Percentiles rank a stretch among this genome's conserved stretches.
These are phyloP conservation scores for Hycleus phaleratus DNA, from an alignment of 1,140 invertebrate species.

Conservation along the genomic window DNA sequence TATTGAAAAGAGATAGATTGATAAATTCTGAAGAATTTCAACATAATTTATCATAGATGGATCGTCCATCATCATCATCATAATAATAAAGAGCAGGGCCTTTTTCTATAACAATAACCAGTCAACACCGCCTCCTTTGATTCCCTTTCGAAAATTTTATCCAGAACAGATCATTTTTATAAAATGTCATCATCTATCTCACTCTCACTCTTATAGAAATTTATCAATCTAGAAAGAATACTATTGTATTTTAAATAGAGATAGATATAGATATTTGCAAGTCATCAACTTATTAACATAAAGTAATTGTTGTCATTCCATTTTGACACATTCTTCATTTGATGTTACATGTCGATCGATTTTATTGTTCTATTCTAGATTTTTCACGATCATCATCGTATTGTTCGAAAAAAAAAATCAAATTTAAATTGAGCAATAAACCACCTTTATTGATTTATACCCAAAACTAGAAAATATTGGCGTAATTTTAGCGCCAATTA, in stretches of 20 bases:
- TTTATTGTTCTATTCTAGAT: too few species aligned
- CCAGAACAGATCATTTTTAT: constrained; percentile 9
- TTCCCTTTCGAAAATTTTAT: constrained; percentile 19
- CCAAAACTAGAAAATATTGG: too few species aligned
- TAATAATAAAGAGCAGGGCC: constrained; percentile 9
- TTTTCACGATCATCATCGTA: too few species aligned
- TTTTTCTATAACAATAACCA: constrained; percentile 22
- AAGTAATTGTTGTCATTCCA: constrained; percentile 35
- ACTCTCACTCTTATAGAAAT: not conserved
- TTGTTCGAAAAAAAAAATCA: too few species aligned
- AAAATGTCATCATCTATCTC: not conserved
- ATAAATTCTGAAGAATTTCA: constrained; percentile 10
- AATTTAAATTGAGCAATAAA: too few species aligned
- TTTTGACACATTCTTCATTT: constrained; percentile 24
- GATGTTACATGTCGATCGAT: too few species aligned
- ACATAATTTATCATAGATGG: constrained; percentile 29
- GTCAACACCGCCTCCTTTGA: constrained; percentile 26
- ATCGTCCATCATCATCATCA: constrained; percentile 23
- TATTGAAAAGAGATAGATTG: too few species aligned
- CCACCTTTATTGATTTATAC: too few species aligned
- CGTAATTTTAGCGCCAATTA: too few species aligned
- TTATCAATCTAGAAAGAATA: not conserved
- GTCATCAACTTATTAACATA: constrained; percentile 34
- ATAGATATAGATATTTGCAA: constrained; percentile 10
- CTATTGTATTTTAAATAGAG: not conserved